A percentile compares a stretch with the other conserved stretches of the same genome.
Conservation (phyloP, 2,797 vertebrate genomes). For the Rhyacichthys aspro region DNA sequence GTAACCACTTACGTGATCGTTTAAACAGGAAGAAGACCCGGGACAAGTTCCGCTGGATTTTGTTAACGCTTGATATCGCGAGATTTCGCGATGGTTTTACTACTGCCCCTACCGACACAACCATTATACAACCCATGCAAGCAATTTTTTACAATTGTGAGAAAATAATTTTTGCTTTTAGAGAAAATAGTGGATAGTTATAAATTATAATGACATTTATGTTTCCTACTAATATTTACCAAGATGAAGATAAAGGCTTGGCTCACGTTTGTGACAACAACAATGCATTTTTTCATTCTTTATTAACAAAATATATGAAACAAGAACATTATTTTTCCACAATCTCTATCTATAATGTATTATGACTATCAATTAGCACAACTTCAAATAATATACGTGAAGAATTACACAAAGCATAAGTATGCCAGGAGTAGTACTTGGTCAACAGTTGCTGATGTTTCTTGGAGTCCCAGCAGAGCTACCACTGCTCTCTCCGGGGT, state of each 20-base stretch:
- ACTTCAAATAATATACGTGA: conserved; percentile 47
- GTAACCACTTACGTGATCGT: conserved; percentile 80
- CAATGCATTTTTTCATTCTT: conserved; percentile 33
- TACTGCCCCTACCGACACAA: conserved; percentile 33
- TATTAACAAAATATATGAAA: conserved; percentile 60
- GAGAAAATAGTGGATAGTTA: no score
- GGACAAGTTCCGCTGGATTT: conserved; percentile 18
- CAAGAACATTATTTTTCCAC: conserved; percentile 35
- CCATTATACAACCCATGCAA: neutral
- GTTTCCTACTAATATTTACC: no score
- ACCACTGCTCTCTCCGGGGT: conserved; percentile 59
- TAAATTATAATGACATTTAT: no score
- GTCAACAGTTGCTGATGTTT: conserved; percentile 59
- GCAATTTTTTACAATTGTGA: no score
- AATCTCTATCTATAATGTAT: conserved; percentile 33
- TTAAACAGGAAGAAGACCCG: conserved; percentile 80
- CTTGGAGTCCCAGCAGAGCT: conserved; percentile 47
- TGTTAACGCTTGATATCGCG: conserved; percentile 69
- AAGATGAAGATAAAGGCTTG: no score
- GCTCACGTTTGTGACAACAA: neutral
- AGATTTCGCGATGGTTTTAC: conserved; percentile 28
- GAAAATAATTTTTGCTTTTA: no score
- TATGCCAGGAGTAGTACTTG: conserved; percentile 15
- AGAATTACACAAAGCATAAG: conserved; percentile 41
- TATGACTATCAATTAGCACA: conserved; percentile 40